These are phyloP conservation scores for Peromyscus polionotus DNA, from an alignment of 2,113 vertebrate species.

Conservation along the genomic window DNA sequence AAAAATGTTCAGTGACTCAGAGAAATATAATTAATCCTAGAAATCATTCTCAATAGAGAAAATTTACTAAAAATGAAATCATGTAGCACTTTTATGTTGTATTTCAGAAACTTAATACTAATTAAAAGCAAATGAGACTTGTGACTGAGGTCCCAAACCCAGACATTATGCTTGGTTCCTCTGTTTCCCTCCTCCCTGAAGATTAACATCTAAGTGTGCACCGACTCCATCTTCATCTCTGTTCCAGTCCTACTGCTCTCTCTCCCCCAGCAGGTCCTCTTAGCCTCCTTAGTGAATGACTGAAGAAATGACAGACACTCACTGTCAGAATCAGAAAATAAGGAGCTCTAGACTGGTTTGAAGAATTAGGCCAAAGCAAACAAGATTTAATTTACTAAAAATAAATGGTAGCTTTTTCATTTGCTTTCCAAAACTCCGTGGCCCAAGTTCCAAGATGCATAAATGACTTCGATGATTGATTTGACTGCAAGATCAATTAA, in stretches of 20 bases:
- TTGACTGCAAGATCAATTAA: conserved; percentile 52
- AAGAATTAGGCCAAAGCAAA: conserved; percentile 53
- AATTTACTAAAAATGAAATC: neutral
- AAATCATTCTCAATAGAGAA: conserved; percentile 1
- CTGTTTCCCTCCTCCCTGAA: neutral
- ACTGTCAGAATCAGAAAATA: conserved; percentile 6
- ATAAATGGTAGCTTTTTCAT: conserved; percentile 32
- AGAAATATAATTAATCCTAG: neutral
- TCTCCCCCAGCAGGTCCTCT: fast-evolving
- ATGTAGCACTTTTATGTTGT: neutral
- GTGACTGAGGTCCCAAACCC: neutral
- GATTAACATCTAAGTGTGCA: neutral
- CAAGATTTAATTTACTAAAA: conserved; percentile 53
- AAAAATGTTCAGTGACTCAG: neutral
- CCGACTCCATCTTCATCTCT: neutral
- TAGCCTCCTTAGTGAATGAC: neutral
- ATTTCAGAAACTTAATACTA: neutral
- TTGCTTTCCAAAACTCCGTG: conserved; percentile 62
- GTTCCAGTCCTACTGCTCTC: neutral
- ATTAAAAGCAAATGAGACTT: neutral
- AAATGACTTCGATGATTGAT: conserved; percentile 53
- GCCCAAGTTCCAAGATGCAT: neutral
- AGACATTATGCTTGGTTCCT: neutral
- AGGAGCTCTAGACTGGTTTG: neutral
- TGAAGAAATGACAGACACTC: neutral